A percentile compares a stretch with the other conserved stretches of the same genome.
These are phyloP conservation scores for Drosophila macrothrix DNA, from an alignment of 2,888 invertebrate species.

Conservation along the genomic window DNA sequence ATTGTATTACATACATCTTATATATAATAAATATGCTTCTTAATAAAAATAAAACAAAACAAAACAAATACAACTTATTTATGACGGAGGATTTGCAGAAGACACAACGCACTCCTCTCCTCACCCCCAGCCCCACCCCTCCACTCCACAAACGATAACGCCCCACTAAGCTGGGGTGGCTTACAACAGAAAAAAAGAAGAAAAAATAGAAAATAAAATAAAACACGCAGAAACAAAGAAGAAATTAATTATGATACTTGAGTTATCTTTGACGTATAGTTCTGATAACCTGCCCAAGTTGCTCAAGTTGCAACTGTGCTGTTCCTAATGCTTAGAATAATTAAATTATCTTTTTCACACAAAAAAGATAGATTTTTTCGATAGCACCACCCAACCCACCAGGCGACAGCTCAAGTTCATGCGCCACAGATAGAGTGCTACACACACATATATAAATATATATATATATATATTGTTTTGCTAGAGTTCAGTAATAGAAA, in stretches of 20 bases:
- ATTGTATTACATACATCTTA: constrained; percentile 83
- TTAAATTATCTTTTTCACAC: constrained; percentile 55
- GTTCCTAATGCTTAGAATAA: constrained; percentile 58
- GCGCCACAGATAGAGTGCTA: constrained; percentile 18
- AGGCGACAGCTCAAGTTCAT: constrained; percentile 45
- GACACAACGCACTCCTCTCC: constrained; percentile 26
- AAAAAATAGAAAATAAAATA: not conserved
- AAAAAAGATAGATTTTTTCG: constrained; percentile 36
- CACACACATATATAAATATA: not conserved
- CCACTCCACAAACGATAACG: constrained; percentile 4
- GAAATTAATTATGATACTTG: constrained; percentile 77
- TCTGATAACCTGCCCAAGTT: constrained; percentile 58
- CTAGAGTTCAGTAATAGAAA: constrained; percentile 7
- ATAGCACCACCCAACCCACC: constrained; percentile 29
- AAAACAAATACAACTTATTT: constrained; percentile 62
- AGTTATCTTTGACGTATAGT: constrained; percentile 76
- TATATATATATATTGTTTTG: constrained; percentile 7
- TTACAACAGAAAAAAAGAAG: constrained; percentile 23
- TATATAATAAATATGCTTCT: constrained; percentile 83
- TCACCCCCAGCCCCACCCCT: not conserved
- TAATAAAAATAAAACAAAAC: constrained; percentile 72
- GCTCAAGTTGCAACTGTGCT: constrained; percentile 15
- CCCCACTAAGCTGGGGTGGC: constrained; percentile 52
- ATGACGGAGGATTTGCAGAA: constrained; percentile 59
- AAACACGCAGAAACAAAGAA: constrained; percentile 35